Conservation (phyloP, 2,113 vertebrate species). For the Perognathus longimembris region DNA sequence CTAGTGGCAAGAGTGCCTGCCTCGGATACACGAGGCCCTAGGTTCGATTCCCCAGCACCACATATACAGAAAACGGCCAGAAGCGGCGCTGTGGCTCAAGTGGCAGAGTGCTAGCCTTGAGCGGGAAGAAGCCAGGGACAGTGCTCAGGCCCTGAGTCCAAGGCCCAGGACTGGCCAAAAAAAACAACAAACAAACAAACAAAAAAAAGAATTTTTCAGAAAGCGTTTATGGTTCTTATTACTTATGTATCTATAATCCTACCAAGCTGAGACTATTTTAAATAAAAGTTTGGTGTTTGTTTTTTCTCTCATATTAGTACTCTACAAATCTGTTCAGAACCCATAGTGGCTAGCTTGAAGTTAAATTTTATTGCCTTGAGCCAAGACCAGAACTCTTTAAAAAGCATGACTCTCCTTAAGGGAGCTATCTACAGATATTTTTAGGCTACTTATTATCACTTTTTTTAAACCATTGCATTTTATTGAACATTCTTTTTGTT, state of each 20-base stretch:
- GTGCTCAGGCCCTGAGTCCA: too few relatives aligned
- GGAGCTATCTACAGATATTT: neutral
- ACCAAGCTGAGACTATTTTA: constrained; percentile 5
- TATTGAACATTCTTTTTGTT: too few relatives aligned
- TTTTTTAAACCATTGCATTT: neutral
- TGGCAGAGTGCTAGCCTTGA: too few relatives aligned
- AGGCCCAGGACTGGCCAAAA: too few relatives aligned
- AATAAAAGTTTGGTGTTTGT: constrained; percentile 8
- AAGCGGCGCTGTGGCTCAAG: too few relatives aligned
- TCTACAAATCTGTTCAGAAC: neutral
- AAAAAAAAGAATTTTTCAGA: too few relatives aligned
- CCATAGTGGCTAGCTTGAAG: neutral
- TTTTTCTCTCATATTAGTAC: neutral
- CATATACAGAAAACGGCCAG: too few relatives aligned
- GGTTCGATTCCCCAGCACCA: too few relatives aligned
- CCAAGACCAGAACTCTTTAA: neutral
- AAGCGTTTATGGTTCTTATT: constrained; percentile 33
- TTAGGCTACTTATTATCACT: constrained; percentile 36
- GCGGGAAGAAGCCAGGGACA: too few relatives aligned
- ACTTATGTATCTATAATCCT: neutral
- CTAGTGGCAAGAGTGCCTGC: too few relatives aligned
- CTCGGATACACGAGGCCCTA: too few relatives aligned
- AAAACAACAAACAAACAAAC: too few relatives aligned
- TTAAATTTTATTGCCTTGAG: neutral
- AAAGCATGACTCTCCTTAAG: neutral